Conservation (phyloP, 2,113 vertebrate genomes). For the Nanger granti region DNA sequence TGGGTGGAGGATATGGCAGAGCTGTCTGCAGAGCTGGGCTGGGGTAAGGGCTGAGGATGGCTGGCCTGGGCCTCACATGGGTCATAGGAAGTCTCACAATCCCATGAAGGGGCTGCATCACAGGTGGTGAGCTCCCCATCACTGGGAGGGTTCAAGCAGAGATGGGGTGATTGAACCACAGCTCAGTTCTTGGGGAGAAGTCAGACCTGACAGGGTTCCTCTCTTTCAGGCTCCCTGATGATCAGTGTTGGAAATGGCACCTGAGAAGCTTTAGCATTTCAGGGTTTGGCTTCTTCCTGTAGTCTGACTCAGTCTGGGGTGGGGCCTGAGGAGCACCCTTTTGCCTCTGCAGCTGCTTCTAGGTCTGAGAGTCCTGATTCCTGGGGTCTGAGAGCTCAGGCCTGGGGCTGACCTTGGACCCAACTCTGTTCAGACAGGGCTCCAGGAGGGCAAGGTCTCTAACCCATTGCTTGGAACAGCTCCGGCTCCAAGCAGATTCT, state of each 20-base stretch:
- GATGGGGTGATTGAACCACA: not conserved
- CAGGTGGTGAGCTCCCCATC: not conserved
- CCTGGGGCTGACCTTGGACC: not conserved
- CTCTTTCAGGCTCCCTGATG: not conserved
- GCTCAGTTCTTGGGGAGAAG: not conserved
- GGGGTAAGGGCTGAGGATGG: not conserved
- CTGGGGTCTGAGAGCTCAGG: not conserved
- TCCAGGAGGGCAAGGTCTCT: not conserved
- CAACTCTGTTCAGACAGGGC: not conserved
- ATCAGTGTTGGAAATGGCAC: not conserved
- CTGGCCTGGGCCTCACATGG: not conserved
- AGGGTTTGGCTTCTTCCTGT: not conserved
- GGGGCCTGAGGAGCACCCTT: not conserved
- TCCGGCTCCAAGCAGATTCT: not conserved
- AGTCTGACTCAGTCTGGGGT: not conserved
- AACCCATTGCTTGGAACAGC: accelerated
- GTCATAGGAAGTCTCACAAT: not conserved
- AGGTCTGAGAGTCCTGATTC: not conserved
- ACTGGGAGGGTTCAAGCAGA: not conserved
- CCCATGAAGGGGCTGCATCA: not conserved
- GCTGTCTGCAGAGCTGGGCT: not conserved
- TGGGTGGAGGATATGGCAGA: not conserved
- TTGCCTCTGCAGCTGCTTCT: not conserved
- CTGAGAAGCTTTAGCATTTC: not conserved
- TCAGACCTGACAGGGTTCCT: not conserved